Conservation (phyloP, 2,797 vertebrate species). For the Margarornis squamiger region DNA sequence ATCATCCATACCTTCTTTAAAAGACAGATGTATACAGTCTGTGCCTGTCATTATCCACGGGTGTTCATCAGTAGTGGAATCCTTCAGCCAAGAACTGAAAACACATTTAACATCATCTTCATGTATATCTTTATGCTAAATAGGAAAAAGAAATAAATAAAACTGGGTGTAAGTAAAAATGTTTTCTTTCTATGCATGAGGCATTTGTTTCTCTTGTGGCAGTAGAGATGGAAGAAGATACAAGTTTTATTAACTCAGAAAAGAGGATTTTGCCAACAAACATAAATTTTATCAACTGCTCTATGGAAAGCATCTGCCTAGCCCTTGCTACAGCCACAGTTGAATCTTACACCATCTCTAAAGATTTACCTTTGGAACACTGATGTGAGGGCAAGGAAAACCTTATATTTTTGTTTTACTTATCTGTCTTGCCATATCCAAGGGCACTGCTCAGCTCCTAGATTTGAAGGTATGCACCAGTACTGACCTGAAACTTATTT, state of each 20-base stretch:
- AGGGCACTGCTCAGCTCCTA: background rate
- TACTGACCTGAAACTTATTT: background rate
- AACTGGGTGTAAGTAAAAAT: background rate
- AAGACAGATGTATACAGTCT: conserved; percentile 77
- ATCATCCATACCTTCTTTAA: conserved; percentile 80
- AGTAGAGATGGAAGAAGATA: background rate
- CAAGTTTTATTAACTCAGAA: background rate
- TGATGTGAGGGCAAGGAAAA: background rate
- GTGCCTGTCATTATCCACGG: conserved; percentile 83
- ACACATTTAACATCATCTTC: conserved; percentile 83
- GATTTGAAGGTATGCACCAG: background rate
- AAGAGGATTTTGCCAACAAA: background rate
- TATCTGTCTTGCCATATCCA: background rate
- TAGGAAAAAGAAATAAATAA: background rate
- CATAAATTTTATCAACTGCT: background rate
- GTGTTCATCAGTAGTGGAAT: conserved; percentile 79
- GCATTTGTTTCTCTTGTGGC: background rate
- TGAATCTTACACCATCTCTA: background rate
- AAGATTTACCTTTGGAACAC: background rate
- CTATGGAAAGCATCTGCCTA: background rate
- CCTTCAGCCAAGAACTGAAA: conserved; percentile 89
- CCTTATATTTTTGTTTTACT: background rate
- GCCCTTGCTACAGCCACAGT: background rate
- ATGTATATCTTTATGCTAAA: conserved; percentile 75
- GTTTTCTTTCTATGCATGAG: background rate